These are phyloP conservation scores for cattle (Bos taurus) DNA, from an alignment of 2,113 vertebrate genomes.

Conservation along the genomic window DNA sequence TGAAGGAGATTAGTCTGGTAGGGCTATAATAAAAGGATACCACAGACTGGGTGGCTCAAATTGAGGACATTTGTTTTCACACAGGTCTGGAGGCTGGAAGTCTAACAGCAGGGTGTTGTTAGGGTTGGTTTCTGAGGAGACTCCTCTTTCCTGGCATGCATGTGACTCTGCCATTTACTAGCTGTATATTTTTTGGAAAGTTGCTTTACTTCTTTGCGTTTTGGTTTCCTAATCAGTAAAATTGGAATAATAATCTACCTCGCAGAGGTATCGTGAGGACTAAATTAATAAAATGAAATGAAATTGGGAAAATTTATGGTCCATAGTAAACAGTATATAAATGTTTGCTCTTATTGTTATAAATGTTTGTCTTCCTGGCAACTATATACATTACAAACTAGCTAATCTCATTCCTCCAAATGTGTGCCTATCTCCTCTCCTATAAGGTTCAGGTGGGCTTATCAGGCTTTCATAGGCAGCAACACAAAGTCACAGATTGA, in stretches of 20 bases:
- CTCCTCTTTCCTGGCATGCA: neutral
- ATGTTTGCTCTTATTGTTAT: neutral
- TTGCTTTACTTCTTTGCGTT: neutral
- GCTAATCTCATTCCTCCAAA: neutral
- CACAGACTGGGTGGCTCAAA: neutral
- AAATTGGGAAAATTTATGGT: neutral
- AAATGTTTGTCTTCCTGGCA: neutral
- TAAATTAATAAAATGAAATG: neutral
- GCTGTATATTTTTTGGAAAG: neutral
- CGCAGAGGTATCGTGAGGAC: neutral
- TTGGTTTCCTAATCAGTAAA: neutral
- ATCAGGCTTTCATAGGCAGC: neutral
- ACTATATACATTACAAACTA: neutral
- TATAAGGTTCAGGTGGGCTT: neutral
- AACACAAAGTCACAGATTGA: neutral
- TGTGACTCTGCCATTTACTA: neutral
- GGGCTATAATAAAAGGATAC: neutral
- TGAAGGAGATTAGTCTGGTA: neutral
- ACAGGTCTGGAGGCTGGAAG: neutral
- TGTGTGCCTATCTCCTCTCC: neutral
- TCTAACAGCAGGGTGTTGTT: neutral
- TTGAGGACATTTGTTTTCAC: neutral
- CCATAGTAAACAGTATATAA: neutral
- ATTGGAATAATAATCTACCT: neutral
- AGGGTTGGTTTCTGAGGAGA: neutral